These are phyloP conservation scores for Dusona sp. DNA, from an alignment of 2,888 invertebrate genomes.

Conservation along the genomic window DNA sequence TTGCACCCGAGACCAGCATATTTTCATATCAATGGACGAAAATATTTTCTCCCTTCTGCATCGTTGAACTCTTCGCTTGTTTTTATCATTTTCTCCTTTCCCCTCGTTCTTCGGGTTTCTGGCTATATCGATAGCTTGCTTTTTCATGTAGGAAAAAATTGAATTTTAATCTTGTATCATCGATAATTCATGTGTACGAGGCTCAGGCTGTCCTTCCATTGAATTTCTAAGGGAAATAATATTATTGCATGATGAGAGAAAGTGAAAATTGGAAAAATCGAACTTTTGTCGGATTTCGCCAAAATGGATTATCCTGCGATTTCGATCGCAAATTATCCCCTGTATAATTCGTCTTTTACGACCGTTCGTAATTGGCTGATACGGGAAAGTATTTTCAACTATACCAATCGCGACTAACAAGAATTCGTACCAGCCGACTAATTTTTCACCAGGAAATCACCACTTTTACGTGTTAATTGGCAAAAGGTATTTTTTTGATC, in stretches of 20 bases:
- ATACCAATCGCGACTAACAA: background rate
- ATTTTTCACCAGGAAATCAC: background rate
- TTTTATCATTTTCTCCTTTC: background rate
- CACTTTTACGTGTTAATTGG: background rate
- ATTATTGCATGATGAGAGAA: background rate
- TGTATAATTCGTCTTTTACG: background rate
- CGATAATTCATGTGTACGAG: background rate
- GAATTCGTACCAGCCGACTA: background rate
- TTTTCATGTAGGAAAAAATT: conserved; percentile 6
- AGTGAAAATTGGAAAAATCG: background rate
- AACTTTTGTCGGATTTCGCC: background rate
- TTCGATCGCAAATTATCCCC: background rate
- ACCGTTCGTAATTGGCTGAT: background rate
- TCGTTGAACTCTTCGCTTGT: background rate
- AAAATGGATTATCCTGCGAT: background rate
- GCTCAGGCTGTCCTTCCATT: background rate
- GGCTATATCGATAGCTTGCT: background rate
- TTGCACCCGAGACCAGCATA: no score
- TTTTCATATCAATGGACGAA: no score
- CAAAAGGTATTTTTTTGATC: background rate
- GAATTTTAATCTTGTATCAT: conserved; percentile 3
- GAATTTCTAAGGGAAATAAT: background rate
- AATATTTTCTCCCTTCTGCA: no score
- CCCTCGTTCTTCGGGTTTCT: background rate
- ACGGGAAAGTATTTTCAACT: background rate